Evolutionary conservation across 2,797 vertebrate species (phyloP).

Genomic region (Diplodus sargus): DNA sequence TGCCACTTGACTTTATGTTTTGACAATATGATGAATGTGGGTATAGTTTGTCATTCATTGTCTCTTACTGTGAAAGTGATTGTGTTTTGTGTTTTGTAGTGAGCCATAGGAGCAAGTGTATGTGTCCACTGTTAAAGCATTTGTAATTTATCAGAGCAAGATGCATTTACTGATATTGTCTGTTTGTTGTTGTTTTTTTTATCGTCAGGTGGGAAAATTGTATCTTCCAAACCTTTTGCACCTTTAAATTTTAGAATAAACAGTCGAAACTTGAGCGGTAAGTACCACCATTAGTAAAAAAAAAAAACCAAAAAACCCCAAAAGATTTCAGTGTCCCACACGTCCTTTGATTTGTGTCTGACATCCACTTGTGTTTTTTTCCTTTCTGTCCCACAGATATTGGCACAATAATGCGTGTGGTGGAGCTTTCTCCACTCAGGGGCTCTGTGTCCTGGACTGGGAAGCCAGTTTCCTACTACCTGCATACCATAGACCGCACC

Average conservation of each 20-base stretch:
- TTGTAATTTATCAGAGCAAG: neutral
- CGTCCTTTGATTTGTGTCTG: neutral
- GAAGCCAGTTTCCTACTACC: constrained; percentile 99
- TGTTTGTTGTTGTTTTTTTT: constrained; percentile 24
- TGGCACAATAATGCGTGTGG: constrained; percentile 99
- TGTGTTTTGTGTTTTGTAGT: neutral
- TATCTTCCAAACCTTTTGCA: constrained; percentile 99
- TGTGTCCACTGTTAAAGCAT: neutral
- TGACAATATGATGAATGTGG: constrained; percentile 9
- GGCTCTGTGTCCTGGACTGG: constrained; percentile 99
- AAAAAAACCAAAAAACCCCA: no score
- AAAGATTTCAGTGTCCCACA: neutral
- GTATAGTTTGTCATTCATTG: neutral
- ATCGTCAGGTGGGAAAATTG: constrained; percentile 95
- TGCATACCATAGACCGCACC: constrained; percentile 99
- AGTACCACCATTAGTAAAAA: constrained; percentile 56
- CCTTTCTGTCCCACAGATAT: constrained; percentile 87
- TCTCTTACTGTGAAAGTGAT: neutral
- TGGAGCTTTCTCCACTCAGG: constrained; percentile 97
- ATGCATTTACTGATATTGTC: neutral
- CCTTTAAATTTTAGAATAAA: constrained; percentile 99
- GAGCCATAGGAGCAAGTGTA: neutral
- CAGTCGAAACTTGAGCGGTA: constrained; percentile 99
- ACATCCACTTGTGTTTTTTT: constrained; percentile 1
- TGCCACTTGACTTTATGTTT: constrained; percentile 2